Conservation (phyloP, 2,797 vertebrate genomes). For the Apogon talboti region DNA sequence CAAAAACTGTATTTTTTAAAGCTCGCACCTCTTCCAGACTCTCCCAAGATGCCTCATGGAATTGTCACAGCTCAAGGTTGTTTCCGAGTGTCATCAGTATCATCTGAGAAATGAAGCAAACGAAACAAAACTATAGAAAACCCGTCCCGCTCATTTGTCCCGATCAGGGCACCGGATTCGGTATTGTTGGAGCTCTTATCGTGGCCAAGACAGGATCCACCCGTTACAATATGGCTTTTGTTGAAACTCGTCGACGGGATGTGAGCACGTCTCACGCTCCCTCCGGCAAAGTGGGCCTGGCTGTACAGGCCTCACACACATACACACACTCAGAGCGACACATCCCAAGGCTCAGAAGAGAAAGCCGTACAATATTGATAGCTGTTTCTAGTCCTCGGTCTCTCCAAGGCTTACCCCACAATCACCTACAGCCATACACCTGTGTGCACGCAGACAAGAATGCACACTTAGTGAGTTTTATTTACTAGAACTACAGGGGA, state of each 20-base stretch:
- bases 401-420: constrained; percentile 44
- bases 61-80: constrained; percentile 63
- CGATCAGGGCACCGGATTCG: constrained; percentile 29
- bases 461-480: constrained; percentile 50
- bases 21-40: constrained; percentile 32
- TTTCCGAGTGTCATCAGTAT: constrained; percentile 49
- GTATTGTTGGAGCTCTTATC: constrained; percentile 64
- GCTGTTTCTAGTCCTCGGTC: constrained; percentile 31
- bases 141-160: constrained; percentile 42
- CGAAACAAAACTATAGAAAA: constrained; percentile 49
- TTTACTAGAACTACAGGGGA: constrained; percentile 55
- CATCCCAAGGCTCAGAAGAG: constrained; percentile 51
- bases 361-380: constrained; percentile 67
- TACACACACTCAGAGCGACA: constrained; percentile 9
- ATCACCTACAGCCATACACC: constrained; percentile 23
- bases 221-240: constrained; percentile 63
- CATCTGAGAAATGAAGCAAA: constrained; percentile 52
- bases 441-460: constrained; percentile 2
- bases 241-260: constrained; percentile 39
- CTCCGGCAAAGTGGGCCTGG: constrained; percentile 31
- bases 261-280: constrained; percentile 54
- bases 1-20: constrained; percentile 35
- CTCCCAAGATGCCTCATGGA: constrained; percentile 26
- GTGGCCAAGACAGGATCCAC: constrained; percentile 47
- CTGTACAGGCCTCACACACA: constrained; percentile 34